Evolutionary conservation across 2,113 vertebrate species (phyloP).

Genomic region (Apistogramma diplotaenia): DNA sequence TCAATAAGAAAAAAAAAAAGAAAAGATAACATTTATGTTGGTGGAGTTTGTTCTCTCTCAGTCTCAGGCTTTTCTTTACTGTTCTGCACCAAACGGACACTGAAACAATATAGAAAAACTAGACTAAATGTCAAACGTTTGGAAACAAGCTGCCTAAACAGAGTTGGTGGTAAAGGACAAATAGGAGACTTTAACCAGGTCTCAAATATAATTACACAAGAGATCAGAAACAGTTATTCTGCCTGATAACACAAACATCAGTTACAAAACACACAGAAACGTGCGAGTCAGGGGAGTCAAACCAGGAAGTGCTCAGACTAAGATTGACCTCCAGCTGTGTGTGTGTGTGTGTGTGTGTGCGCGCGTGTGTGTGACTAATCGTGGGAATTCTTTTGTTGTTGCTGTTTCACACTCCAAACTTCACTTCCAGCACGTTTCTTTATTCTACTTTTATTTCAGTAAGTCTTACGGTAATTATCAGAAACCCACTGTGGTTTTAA

Average conservation of each 20-base stretch:
- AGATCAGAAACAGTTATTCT: neutral
- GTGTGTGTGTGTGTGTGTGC: too few relatives aligned
- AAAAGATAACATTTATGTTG: neutral
- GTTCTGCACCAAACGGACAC: too few relatives aligned
- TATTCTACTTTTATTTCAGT: neutral
- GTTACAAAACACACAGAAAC: neutral
- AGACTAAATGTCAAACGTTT: neutral
- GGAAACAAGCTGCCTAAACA: neutral
- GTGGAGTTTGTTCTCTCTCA: neutral
- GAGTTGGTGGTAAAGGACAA: too few relatives aligned
- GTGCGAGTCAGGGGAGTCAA: neutral
- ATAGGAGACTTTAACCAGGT: neutral
- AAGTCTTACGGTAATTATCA: neutral
- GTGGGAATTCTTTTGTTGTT: neutral
- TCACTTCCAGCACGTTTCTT: neutral
- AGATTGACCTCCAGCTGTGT: neutral
- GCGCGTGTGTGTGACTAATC: neutral
- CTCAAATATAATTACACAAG: neutral
- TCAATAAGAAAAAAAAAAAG: neutral
- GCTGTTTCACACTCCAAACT: neutral
- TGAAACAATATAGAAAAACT: neutral
- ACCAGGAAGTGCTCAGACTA: neutral
- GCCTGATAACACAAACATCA: neutral
- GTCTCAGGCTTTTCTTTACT: neutral
- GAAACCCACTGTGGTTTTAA: neutral